Conservation (phyloP, 2,888 invertebrate genomes). For the Lymantria monacha region DNA sequence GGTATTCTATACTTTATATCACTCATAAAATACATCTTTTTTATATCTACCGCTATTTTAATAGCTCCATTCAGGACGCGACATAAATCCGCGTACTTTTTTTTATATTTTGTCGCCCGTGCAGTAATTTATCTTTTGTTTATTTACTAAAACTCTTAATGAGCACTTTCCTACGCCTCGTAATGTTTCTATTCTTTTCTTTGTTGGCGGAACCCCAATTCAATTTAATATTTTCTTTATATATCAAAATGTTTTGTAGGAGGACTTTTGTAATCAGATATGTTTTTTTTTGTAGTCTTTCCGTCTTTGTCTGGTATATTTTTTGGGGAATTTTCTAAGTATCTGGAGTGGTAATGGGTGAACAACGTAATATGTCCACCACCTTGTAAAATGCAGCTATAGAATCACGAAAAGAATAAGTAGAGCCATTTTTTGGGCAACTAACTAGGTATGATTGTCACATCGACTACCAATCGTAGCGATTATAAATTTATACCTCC, state of each 20-base stretch:
- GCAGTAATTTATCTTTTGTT: conserved; percentile 49
- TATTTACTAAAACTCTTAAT: conserved; percentile 54
- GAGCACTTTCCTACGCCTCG: conserved; percentile 46
- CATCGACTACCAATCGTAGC: too few species aligned
- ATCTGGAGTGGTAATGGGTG: too few species aligned
- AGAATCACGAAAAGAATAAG: too few species aligned
- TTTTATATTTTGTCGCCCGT: conserved; percentile 50
- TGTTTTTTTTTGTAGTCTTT: conserved; percentile 1
- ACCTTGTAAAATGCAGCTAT: too few species aligned
- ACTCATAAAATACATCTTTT: too few species aligned
- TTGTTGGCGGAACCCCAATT: conserved; percentile 23
- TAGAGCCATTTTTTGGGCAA: too few species aligned
- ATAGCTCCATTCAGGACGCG: conserved; percentile 14
- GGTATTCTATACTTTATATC: too few species aligned
- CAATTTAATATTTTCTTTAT: conserved; percentile 29
- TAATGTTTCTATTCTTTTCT: conserved; percentile 27
- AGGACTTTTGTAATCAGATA: conserved; percentile 13
- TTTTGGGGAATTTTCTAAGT: too few species aligned
- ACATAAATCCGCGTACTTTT: conserved; percentile 43
- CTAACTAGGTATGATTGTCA: too few species aligned
- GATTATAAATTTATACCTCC: too few species aligned
- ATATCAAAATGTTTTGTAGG: conserved; percentile 17
- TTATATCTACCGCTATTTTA: not conserved
- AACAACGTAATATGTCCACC: too few species aligned
- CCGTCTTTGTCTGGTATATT: too few species aligned